Evolutionary conservation across 2,113 vertebrate genomes (phyloP).

Genomic region (Motacilla alba): DNA sequence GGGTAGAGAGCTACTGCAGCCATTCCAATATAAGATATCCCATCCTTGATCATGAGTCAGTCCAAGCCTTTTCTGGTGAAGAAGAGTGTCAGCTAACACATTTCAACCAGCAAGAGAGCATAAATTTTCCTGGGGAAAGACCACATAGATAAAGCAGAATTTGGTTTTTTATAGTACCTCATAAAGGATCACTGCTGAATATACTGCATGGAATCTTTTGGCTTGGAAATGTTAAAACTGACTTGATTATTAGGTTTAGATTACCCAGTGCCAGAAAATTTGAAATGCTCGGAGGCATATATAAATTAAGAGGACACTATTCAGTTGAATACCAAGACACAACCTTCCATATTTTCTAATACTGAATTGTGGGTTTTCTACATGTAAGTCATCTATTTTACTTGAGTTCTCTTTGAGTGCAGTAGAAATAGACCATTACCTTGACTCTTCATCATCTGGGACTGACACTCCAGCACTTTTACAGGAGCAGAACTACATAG

Average conservation of each 20-base stretch:
- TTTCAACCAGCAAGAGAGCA: slow-evolving; percentile 38
- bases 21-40: slow-evolving; percentile 28
- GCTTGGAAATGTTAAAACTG: neutral
- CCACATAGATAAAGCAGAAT: slow-evolving; percentile 18
- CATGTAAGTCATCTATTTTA: neutral
- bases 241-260: neutral
- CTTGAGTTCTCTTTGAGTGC: neutral
- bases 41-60: slow-evolving; percentile 56
- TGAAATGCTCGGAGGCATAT: neutral
- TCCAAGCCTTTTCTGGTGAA: slow-evolving; percentile 39
- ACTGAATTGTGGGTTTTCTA: neutral
- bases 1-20: slow-evolving; percentile 54
- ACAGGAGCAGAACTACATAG: neutral
- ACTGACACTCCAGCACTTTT: neutral
- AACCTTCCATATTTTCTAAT: neutral
- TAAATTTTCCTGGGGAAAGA: slow-evolving; percentile 51
- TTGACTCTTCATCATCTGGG: neutral
- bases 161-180: slow-evolving; percentile 38
- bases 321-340: neutral
- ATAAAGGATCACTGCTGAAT: neutral
- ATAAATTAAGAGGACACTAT: neutral
- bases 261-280: neutral
- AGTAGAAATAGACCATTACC: neutral
- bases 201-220: neutral
- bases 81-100: slow-evolving; percentile 57